phyloP scores from a whole-genome alignment of 1,140 invertebrate genomes.

The Microplitis mediator region DNA sequence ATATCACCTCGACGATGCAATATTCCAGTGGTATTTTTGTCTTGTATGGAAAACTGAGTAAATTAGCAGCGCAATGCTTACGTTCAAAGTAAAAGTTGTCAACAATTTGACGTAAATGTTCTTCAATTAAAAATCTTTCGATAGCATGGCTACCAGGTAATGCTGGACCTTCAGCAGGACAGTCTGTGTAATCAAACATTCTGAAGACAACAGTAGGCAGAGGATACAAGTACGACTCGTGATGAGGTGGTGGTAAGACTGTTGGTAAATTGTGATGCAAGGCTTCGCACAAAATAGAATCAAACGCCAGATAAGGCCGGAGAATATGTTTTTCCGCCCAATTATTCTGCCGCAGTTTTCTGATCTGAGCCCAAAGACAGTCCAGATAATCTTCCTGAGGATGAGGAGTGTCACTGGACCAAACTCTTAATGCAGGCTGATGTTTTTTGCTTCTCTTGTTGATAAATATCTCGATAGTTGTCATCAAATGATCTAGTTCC shows the following conservation, averaged over 20 bases:
- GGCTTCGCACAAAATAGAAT: slow-evolving; percentile 92
- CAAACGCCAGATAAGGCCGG: slow-evolving; percentile 94
- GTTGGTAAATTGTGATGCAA: slow-evolving; percentile 92
- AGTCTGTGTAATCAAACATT: slow-evolving; percentile 99
- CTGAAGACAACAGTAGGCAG: slow-evolving; percentile 89
- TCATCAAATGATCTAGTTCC: slow-evolving; percentile 88
- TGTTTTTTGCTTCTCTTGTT: slow-evolving; percentile 93
- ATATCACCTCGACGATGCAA: slow-evolving; percentile 97
- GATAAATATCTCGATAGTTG: slow-evolving; percentile 93
- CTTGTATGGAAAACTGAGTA: slow-evolving; percentile 93
- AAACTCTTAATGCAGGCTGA: slow-evolving; percentile 88
- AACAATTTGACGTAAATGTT: slow-evolving; percentile 93
- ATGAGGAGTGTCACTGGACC: slow-evolving; percentile 90
- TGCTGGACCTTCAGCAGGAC: slow-evolving; percentile 79
- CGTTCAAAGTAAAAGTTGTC: slow-evolving; percentile 87
- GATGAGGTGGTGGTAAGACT: slow-evolving; percentile 88
- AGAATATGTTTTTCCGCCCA: slow-evolving; percentile 98
- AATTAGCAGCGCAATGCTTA: slow-evolving; percentile 90
- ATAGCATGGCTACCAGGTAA: slow-evolving; percentile 96
- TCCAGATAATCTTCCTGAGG: slow-evolving; percentile 99
- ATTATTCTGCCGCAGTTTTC: slow-evolving; percentile 90
- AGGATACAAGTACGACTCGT: slow-evolving; percentile 87
- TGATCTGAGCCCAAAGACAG: slow-evolving; percentile 94
- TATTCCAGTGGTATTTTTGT: slow-evolving; percentile 96
- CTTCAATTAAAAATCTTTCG: slow-evolving; percentile 96